A percentile compares a stretch with the other conserved stretches of the same genome.
phyloP scores from a whole-genome alignment of 2,888 invertebrate species.

The Exephanes ischioxanthus region DNA sequence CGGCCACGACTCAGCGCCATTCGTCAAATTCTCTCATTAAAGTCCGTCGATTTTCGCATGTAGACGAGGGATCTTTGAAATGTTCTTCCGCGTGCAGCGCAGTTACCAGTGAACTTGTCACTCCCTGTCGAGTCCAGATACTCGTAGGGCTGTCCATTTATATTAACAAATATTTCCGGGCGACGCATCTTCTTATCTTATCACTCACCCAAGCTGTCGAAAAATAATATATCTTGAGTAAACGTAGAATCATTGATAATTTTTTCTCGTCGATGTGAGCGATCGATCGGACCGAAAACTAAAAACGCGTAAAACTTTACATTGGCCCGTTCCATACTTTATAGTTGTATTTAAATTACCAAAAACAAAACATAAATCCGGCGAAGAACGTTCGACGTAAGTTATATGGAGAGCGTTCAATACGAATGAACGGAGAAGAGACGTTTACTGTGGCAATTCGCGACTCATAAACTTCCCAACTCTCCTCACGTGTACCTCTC shows the following conservation, averaged over 20 bases:
- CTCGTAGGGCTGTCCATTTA: conserved; percentile 20
- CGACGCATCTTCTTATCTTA: neutral
- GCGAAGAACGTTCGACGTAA: neutral
- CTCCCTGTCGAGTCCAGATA: neutral
- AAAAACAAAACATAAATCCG: neutral
- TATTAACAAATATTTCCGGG: neutral
- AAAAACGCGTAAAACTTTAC: too few species aligned
- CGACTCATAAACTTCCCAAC: conserved; percentile 4
- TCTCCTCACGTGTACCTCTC: neutral
- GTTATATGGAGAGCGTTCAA: neutral
- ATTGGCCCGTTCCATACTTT: neutral
- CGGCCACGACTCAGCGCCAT: neutral
- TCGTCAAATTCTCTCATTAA: conserved; percentile 43
- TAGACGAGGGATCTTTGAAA: conserved; percentile 2
- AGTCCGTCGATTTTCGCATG: conserved; percentile 17
- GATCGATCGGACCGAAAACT: neutral
- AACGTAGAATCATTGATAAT: neutral
- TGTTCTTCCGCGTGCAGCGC: conserved; percentile 1
- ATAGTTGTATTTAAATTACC: neutral
- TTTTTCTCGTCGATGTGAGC: neutral
- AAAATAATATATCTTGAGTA: neutral
- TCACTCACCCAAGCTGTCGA: neutral
- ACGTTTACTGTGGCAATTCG: neutral
- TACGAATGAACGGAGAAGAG: neutral
- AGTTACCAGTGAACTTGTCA: neutral